phyloP scores from a whole-genome alignment of 2,888 invertebrate species.

The Diaperis boleti region DNA sequence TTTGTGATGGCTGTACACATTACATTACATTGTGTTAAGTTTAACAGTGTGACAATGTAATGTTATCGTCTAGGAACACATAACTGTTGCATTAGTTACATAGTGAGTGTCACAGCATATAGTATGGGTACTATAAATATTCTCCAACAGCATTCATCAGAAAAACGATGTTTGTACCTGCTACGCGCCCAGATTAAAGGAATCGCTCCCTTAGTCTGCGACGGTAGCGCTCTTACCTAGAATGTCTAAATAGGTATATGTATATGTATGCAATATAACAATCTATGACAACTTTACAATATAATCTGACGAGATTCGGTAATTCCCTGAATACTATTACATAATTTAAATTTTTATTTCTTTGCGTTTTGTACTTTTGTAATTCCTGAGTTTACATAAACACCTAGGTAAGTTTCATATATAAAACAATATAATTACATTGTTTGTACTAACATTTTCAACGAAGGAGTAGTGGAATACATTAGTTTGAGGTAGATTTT shows the following conservation, averaged over 20 bases:
- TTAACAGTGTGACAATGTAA: constrained; percentile 63
- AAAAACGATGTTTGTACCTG: constrained; percentile 22
- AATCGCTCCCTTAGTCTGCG: constrained; percentile 32
- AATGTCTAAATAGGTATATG: constrained; percentile 46
- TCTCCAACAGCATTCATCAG: constrained; percentile 28
- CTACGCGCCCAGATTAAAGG: constrained; percentile 28
- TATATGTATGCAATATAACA: constrained; percentile 42
- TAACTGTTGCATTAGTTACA: constrained; percentile 49
- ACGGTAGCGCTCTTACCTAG: constrained; percentile 48
- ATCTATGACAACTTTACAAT: constrained; percentile 36
- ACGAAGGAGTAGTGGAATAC: constrained; percentile 47
- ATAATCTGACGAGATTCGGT: constrained; percentile 54
- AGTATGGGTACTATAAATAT: constrained; percentile 36
- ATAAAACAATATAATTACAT: constrained; percentile 55
- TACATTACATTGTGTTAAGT: constrained; percentile 59
- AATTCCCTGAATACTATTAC: constrained; percentile 53
- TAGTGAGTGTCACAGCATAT: constrained; percentile 50
- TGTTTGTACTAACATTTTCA: constrained; percentile 56
- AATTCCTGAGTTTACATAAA: constrained; percentile 56
- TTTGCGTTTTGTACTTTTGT: constrained; percentile 53
- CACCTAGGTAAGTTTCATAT: constrained; percentile 57
- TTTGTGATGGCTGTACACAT: constrained; percentile 57
- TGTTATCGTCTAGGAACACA: constrained; percentile 63
- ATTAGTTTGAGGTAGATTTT: constrained; percentile 59
- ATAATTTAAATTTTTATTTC: constrained; percentile 42